Percentiles rank a stretch among this genome's conserved stretches.
Conservation (phyloP, 2,113 vertebrate genomes). For the Rutilus rutilus region DNA sequence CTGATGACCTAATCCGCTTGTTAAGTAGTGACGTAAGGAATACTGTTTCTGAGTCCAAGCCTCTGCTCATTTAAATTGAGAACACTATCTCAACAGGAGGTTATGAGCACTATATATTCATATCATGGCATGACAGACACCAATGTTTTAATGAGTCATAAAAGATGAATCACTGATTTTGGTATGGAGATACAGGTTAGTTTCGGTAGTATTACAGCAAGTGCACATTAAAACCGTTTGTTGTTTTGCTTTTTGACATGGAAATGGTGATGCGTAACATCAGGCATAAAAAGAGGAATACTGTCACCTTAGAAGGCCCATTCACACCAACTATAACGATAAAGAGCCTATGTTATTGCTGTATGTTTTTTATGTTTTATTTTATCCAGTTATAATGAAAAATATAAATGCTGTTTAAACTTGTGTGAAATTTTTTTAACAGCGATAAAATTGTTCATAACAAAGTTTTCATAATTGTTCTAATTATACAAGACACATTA, state of each 20-base stretch:
- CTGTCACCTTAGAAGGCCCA: background rate
- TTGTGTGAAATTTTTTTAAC: too few species aligned
- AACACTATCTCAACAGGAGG: background rate
- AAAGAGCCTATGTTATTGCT: too few species aligned
- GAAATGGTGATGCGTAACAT: background rate
- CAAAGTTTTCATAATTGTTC: background rate
- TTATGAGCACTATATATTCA: background rate
- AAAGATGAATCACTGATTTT: background rate
- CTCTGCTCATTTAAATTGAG: background rate
- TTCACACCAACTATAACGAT: background rate
- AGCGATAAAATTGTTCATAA: background rate
- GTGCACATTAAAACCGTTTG: background rate
- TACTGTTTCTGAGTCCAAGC: background rate
- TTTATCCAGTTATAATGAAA: too few species aligned
- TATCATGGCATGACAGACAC: background rate
- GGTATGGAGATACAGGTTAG: background rate
- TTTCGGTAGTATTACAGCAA: background rate
- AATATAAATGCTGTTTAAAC: too few species aligned
- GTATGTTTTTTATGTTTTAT: too few species aligned
- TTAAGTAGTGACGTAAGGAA: background rate
- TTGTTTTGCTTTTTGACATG: background rate
- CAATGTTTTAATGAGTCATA: background rate
- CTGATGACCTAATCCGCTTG: slow-evolving; percentile 3
- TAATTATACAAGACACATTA: background rate
- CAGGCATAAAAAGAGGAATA: background rate